phyloP scores from a whole-genome alignment of 2,888 invertebrate species.

The Melieria omissa region DNA sequence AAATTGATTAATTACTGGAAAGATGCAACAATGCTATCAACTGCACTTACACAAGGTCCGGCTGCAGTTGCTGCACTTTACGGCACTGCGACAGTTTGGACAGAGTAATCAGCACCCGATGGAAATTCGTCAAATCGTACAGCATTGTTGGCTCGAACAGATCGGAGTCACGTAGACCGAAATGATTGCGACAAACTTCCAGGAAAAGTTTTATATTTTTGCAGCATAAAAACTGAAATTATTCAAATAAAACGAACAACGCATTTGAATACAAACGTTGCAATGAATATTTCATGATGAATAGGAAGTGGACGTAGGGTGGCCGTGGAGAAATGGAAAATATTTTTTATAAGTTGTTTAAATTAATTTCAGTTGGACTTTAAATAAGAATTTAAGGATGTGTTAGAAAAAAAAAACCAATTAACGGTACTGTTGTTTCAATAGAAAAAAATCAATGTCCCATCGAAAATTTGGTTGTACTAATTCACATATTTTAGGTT shows the following conservation, averaged over 20 bases:
- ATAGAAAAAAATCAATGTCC: too few species aligned
- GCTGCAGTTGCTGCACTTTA: constrained; percentile 69
- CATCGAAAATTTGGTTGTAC: too few species aligned
- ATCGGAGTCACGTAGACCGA: constrained; percentile 85
- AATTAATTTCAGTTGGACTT: too few species aligned
- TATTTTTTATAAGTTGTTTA: too few species aligned
- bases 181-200: constrained; percentile 83
- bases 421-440: neutral
- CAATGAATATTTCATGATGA: neutral
- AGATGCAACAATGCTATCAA: neutral
- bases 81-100: constrained; percentile 87
- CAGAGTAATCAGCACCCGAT: constrained; percentile 89
- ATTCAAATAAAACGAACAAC: neutral
- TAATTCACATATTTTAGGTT: too few species aligned
- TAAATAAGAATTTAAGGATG: too few species aligned
- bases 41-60: constrained; percentile 78
- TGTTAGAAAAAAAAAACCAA: neutral
- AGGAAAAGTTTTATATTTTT: constrained; percentile 95
- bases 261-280: neutral
- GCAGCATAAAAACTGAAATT: constrained; percentile 90
- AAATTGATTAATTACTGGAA: neutral
- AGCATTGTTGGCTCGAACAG: constrained; percentile 96
- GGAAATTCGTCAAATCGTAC: constrained; percentile 95
- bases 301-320: neutral
- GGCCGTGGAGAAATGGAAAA: neutral